A percentile compares a stretch with the other conserved stretches of the same genome.
Conservation (phyloP, 2,797 vertebrate species). For the Hipposideros larvatus region DNA sequence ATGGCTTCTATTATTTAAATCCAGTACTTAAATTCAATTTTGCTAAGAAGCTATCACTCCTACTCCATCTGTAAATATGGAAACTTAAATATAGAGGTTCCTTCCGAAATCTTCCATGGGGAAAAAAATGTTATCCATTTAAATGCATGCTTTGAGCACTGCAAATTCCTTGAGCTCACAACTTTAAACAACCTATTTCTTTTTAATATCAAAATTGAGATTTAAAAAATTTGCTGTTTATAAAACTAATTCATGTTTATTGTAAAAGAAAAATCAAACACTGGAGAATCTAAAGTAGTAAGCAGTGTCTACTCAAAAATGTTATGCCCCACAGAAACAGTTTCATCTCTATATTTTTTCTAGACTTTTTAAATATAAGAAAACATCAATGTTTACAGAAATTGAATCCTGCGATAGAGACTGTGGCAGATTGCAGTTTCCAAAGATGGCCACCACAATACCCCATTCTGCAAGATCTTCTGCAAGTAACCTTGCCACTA, state of each 20-base stretch:
- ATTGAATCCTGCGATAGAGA: neutral
- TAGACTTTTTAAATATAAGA: neutral
- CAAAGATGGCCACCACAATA: neutral
- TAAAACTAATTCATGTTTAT: conserved; percentile 50
- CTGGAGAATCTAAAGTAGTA: neutral
- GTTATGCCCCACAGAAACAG: neutral
- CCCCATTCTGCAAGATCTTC: no score
- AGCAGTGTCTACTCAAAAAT: neutral
- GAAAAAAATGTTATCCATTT: neutral
- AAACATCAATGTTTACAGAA: neutral
- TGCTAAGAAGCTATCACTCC: conserved; percentile 63
- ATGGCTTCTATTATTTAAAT: conserved; percentile 74
- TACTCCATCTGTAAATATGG: conserved; percentile 67
- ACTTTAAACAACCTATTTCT: conserved; percentile 23
- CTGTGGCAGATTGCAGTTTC: neutral
- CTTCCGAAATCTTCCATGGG: conserved; percentile 62
- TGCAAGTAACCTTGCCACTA: neutral
- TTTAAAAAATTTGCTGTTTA: conserved; percentile 21
- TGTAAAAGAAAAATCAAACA: conserved; percentile 18
- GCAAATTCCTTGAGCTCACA: conserved; percentile 16
- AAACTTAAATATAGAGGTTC: conserved; percentile 49
- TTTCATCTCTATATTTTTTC: neutral
- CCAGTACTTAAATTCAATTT: conserved; percentile 68
- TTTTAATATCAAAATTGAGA: conserved; percentile 25
- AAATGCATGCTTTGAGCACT: neutral